phyloP scores from a whole-genome alignment of 2,888 invertebrate species.

The Hirtodrosophila duncani region DNA sequence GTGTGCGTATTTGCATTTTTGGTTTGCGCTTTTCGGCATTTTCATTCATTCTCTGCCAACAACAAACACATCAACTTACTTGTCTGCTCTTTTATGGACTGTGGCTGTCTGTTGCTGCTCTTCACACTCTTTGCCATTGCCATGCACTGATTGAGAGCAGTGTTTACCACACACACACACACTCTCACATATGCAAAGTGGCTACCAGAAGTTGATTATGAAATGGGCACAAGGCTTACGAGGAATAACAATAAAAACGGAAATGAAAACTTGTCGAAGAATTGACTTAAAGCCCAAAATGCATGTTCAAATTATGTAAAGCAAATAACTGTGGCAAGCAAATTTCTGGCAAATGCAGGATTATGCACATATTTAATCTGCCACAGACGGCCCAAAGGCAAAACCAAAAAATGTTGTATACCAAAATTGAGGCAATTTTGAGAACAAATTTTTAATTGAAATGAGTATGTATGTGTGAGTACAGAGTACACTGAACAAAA shows the following conservation, averaged over 20 bases:
- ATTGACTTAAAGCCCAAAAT: constrained; percentile 1
- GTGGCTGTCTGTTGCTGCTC: neutral
- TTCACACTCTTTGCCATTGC: no score
- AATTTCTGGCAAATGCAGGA: neutral
- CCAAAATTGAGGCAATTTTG: no score
- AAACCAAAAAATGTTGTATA: neutral
- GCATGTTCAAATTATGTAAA: neutral
- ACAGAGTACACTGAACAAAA: no score
- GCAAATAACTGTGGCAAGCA: neutral
- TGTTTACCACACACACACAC: constrained; percentile 5
- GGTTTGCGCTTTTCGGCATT: constrained; percentile 55
- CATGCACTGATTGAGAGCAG: constrained; percentile 44
- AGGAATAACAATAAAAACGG: no score
- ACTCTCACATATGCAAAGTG: no score
- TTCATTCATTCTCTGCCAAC: constrained; percentile 54
- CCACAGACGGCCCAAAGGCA: constrained; percentile 8
- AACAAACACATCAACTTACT: constrained; percentile 68
- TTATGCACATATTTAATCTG: constrained; percentile 14
- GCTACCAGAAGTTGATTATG: constrained; percentile 35
- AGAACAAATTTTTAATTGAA: no score
- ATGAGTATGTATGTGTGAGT: no score
- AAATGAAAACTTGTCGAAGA: no score
- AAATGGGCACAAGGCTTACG: constrained; percentile 5
- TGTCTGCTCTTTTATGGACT: constrained; percentile 23
- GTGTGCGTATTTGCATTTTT: constrained; percentile 43